These are phyloP conservation scores for Drosophila infuscata DNA, from an alignment of 2,888 invertebrate genomes.

Conservation along the genomic window DNA sequence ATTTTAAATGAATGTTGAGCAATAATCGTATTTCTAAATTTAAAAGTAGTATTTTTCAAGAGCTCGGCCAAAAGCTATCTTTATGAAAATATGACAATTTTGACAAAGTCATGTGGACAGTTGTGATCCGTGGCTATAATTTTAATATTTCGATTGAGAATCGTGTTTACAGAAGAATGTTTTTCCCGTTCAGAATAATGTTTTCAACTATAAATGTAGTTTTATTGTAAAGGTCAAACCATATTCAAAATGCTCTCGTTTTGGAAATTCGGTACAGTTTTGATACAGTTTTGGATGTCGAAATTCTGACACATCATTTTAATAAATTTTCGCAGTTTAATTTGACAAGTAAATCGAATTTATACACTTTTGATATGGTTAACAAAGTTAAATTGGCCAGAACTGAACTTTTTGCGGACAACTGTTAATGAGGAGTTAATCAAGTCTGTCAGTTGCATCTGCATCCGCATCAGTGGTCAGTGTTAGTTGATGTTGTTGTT, in stretches of 20 bases:
- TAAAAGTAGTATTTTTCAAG: not conserved
- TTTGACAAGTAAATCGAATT: not conserved
- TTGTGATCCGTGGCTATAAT: not conserved
- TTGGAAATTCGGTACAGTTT: not conserved
- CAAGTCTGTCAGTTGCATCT: conserved; percentile 40
- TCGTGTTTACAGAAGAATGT: no score
- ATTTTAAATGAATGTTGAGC: not conserved
- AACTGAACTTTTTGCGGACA: not conserved
- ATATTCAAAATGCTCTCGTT: not conserved
- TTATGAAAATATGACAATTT: no score
- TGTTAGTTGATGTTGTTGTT: conserved; percentile 5
- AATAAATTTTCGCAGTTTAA: not conserved
- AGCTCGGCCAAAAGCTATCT: not conserved
- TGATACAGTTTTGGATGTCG: not conserved
- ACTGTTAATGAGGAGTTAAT: conserved; percentile 31
- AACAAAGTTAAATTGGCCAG: not conserved
- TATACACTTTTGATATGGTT: not conserved
- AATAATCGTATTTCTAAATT: not conserved
- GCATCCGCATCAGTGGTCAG: not conserved
- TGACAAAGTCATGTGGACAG: no score
- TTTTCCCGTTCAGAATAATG: not conserved
- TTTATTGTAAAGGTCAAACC: not conserved
- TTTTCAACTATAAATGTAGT: not conserved
- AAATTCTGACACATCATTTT: not conserved
- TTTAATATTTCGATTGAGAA: not conserved